These are phyloP conservation scores for Gryllus bimaculatus DNA, from an alignment of 1,140 invertebrate species.

Conservation along the genomic window DNA sequence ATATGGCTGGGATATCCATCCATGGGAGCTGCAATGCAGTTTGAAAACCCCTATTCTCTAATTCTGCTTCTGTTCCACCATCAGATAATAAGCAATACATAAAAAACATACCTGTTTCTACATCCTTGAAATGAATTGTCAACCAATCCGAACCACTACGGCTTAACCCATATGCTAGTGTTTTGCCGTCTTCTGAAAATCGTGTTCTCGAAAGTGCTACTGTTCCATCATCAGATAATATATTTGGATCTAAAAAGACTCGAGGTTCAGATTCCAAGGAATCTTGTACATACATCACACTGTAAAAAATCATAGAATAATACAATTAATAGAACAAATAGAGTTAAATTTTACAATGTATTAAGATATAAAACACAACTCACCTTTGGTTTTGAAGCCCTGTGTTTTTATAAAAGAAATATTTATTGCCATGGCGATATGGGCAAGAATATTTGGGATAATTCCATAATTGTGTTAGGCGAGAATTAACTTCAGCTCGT, in stretches of 20 bases:
- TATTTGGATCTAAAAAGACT: slow-evolving; percentile 95
- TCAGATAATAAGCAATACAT: too few species aligned
- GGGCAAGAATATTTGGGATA: slow-evolving; percentile 92
- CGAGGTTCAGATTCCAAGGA: slow-evolving; percentile 63
- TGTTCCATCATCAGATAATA: slow-evolving; percentile 86
- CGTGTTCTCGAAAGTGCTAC: slow-evolving; percentile 65
- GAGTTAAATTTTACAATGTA: not conserved
- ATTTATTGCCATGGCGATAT: slow-evolving; percentile 68
- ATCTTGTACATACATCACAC: slow-evolving; percentile 88
- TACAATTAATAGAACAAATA: not conserved
- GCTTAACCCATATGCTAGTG: slow-evolving; percentile 85
- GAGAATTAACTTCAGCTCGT: slow-evolving; percentile 59
- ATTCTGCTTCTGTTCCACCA: too few species aligned
- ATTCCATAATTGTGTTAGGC: slow-evolving; percentile 87
- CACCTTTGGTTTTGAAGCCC: slow-evolving; percentile 95
- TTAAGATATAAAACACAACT: slow-evolving; percentile 22
- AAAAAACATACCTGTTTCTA: slow-evolving; percentile 49
- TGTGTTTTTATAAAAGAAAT: slow-evolving; percentile 89
- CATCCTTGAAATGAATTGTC: slow-evolving; percentile 75
- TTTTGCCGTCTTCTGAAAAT: slow-evolving; percentile 86
- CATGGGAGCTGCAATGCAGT: too few species aligned
- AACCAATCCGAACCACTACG: slow-evolving; percentile 93
- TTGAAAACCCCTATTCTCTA: too few species aligned
- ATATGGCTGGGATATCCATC: too few species aligned
- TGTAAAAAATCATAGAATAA: slow-evolving; percentile 34